Base-by-base conservation (phyloP, 1,140 invertebrate species). In the Calosoma granatense region DNA sequence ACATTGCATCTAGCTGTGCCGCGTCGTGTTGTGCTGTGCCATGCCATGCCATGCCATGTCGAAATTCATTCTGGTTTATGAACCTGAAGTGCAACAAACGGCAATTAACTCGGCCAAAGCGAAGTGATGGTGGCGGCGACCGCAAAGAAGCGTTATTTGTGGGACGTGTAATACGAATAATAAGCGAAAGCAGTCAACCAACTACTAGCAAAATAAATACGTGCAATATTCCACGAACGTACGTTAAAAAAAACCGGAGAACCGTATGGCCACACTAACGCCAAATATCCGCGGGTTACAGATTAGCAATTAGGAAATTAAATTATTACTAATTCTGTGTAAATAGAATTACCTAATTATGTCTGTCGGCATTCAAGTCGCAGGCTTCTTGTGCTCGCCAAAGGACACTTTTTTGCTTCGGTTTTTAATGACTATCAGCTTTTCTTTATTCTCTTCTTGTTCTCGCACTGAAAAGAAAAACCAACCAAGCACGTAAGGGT, bases 311-410 rank as follows among this genome's bases (percentile, higher is more conserved):
- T 47, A 47, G 17, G 41, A 47, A 47, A 47, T 47, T 47, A 47
- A 47, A 47, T 47, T 47, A 47, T 47, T 47, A 47, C 41, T 47
- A 47, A 47, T 47, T 47, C 41, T 47, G 41, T 47, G 41, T 47
- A 47, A 47, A 47, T 47, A 47, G 41, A 47, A 47, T 47, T 47
- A 47, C 17, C 41, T 47, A 47, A 47, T 47, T 47, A 47, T 47
- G 41, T 47, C 41, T 47, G 41, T 47, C 41, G 41, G 41, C 41
- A 47, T 47, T 47, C 41, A 47, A 9, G 41, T 47, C 9, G 41
- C 17, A 17, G 9, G 3, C 15, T 9, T 47, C 41, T 47, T 47
- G 6, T 47, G 41, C 41, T 9, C 41, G 17, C 41, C 41, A 47
- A 47, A 47, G 41, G 41, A 47, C 41, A 47, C 41, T 47, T 47